Evolutionary conservation across 2,113 vertebrate genomes (phyloP).

Genomic region (Tenebrosternarchus preto): DNA sequence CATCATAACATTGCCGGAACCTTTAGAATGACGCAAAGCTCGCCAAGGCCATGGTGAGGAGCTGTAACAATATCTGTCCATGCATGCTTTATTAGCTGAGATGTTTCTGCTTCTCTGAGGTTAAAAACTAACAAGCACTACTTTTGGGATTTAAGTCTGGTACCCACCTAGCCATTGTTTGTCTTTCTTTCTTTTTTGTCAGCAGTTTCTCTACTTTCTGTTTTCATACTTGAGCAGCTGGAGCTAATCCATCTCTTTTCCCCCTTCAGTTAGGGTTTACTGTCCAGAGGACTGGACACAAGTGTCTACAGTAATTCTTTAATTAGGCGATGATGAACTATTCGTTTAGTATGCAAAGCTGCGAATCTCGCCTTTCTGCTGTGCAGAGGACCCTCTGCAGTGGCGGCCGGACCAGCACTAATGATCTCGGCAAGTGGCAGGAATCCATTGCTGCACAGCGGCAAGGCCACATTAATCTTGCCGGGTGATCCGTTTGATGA

Average conservation of each 20-base stretch:
- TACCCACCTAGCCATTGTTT: conserved; percentile 50
- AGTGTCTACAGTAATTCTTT: conserved; percentile 77
- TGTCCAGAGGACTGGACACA: conserved; percentile 72
- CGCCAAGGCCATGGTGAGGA: conserved; percentile 7
- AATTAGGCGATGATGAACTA: conserved; percentile 78
- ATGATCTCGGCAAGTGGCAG: conserved; percentile 82
- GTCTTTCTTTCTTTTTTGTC: conserved; percentile 62
- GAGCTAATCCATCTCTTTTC: conserved; percentile 74
- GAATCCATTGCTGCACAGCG: conserved; percentile 76
- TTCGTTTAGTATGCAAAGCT: conserved; percentile 80
- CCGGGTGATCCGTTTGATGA: conserved; percentile 74
- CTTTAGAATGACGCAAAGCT: conserved; percentile 42
- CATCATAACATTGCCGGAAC: conserved; percentile 14
- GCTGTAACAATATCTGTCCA: conserved; percentile 7
- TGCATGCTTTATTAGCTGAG: conserved; percentile 19
- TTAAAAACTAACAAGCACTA: conserved; percentile 54
- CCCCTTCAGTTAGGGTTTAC: conserved; percentile 77
- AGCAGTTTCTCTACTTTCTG: conserved; percentile 71
- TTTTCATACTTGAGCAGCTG: conserved; percentile 71
- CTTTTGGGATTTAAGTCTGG: conserved; percentile 43
- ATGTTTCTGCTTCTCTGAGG: conserved; percentile 38
- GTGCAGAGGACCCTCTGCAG: conserved; percentile 63
- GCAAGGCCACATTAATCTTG: conserved; percentile 77
- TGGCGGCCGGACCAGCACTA: conserved; percentile 71
- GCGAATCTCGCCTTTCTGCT: conserved; percentile 68